These are phyloP conservation scores for Cheilosia scutellata DNA, from an alignment of 2,888 invertebrate species.

Conservation along the genomic window DNA sequence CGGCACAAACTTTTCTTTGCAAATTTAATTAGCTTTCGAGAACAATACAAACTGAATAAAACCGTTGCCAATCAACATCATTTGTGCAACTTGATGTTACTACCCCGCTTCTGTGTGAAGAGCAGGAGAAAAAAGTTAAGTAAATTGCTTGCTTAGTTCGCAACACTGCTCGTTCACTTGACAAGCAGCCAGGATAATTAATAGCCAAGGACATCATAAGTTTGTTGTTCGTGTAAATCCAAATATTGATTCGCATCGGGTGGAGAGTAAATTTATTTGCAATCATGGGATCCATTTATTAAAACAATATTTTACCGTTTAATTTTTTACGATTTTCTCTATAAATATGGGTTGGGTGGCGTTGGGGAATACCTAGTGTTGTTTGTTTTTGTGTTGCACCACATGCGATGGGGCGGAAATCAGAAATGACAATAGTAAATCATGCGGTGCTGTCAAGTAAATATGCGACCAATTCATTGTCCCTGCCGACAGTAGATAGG, in stretches of 20 bases:
- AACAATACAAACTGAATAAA: constrained; percentile 63
- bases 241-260: constrained; percentile 50
- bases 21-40: constrained; percentile 66
- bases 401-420: constrained; percentile 36
- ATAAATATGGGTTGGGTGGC: not conserved
- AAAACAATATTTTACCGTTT: constrained; percentile 40
- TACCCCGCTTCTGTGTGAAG: not conserved
- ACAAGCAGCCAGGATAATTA: constrained; percentile 39
- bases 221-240: constrained; percentile 47
- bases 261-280: constrained; percentile 60
- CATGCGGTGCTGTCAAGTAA: constrained; percentile 62
- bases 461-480: constrained; percentile 48
- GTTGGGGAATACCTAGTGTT: not conserved
- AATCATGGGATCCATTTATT: constrained; percentile 58
- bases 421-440: constrained; percentile 72
- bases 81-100: constrained; percentile 45
- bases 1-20: constrained; percentile 57
- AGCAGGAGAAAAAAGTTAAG: not conserved
- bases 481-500: not conserved
- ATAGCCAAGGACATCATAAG: constrained; percentile 48
- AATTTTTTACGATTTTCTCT: constrained; percentile 7
- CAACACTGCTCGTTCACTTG: not conserved
- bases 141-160: constrained; percentile 30
- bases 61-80: constrained; percentile 69
- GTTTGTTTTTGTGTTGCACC: constrained; percentile 42